These are phyloP conservation scores for Oreotrochilus melanogaster DNA, from an alignment of 2,113 vertebrate genomes.

Conservation along the genomic window DNA sequence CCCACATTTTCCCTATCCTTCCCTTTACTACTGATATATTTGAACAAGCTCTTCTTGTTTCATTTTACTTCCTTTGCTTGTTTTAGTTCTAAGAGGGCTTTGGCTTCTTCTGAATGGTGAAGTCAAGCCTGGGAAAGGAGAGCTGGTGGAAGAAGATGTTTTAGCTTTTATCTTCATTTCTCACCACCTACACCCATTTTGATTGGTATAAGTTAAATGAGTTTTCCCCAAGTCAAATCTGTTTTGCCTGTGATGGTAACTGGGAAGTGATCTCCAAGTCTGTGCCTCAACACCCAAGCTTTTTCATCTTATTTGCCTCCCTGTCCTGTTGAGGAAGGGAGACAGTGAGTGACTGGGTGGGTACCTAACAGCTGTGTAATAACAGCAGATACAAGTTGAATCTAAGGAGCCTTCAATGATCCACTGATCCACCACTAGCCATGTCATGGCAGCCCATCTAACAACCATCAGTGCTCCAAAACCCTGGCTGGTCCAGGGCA, in stretches of 20 bases:
- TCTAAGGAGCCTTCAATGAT: neutral
- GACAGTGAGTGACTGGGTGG: rapidly evolving
- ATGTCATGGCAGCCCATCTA: neutral
- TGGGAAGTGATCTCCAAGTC: neutral
- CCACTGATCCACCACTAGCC: neutral
- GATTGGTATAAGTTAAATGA: neutral
- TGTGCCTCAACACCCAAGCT: neutral
- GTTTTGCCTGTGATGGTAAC: neutral
- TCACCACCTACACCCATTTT: neutral
- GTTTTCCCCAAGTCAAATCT: neutral
- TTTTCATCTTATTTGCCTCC: neutral
- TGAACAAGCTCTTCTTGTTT: too few species aligned
- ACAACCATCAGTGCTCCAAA: neutral
- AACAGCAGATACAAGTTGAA: neutral
- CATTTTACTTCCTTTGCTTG: too few species aligned
- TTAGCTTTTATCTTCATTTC: neutral
- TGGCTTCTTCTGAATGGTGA: too few species aligned
- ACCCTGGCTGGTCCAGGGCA: neutral
- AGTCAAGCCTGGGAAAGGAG: neutral
- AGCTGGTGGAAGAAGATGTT: neutral
- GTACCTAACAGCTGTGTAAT: neutral
- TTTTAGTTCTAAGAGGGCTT: too few species aligned
- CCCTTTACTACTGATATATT: too few species aligned
- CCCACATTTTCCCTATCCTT: too few species aligned
- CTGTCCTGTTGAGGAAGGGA: neutral